These are phyloP conservation scores for Drosophila limbata DNA, from an alignment of 2,888 invertebrate species.

Conservation along the genomic window DNA sequence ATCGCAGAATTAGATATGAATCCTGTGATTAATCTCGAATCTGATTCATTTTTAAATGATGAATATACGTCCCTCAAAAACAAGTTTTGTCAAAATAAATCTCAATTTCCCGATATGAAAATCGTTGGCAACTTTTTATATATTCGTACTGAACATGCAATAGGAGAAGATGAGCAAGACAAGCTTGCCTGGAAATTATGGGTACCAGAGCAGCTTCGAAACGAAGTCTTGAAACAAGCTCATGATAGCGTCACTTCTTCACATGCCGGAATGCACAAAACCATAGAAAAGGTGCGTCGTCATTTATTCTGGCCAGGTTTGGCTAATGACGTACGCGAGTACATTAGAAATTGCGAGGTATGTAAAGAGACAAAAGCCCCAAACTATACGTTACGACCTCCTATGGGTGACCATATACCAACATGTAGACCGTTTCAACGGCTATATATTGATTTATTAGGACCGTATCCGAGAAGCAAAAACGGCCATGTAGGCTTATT, in stretches of 20 bases:
- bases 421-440: slow-evolving; percentile 6
- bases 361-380: slow-evolving; percentile 1
- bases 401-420: background rate
- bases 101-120: background rate
- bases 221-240: background rate
- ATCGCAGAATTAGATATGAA: background rate
- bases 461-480: slow-evolving; percentile 7
- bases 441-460: background rate
- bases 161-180: no score
- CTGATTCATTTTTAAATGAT: background rate
- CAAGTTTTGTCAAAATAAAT: background rate
- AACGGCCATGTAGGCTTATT: slow-evolving; percentile 5
- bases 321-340: no score
- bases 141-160: background rate
- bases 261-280: background rate
- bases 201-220: background rate
- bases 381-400: background rate
- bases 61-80: slow-evolving; percentile 1
- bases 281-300: background rate
- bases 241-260: slow-evolving; percentile 4
- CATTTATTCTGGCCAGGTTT: no score
- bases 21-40: background rate
- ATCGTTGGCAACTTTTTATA: background rate
- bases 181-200: background rate
- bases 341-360: no score